Percentiles rank a stretch among this genome's conserved stretches.
These are phyloP conservation scores for Pyrgus malvae DNA, from an alignment of 2,888 invertebrate genomes.

Conservation along the genomic window DNA sequence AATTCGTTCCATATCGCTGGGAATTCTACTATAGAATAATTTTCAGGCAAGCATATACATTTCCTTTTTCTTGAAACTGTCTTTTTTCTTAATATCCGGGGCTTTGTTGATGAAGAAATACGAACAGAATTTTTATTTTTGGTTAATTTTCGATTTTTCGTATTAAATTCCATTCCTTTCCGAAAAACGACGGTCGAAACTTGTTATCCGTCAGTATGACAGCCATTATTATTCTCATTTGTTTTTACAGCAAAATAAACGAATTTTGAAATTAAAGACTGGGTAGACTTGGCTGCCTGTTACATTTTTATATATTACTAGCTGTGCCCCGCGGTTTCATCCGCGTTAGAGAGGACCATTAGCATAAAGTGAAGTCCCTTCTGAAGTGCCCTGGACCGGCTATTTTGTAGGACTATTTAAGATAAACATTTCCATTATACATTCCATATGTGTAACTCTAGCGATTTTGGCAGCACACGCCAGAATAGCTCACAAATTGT, in stretches of 20 bases:
- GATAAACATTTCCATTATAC: no score
- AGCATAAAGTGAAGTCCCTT: no score
- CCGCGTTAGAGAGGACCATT: no score
- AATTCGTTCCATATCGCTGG: constrained; percentile 86
- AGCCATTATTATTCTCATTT: constrained; percentile 50
- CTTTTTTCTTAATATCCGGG: constrained; percentile 71
- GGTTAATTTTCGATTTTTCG: constrained; percentile 80
- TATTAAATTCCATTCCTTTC: constrained; percentile 81
- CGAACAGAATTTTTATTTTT: constrained; percentile 79
- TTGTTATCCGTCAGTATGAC: constrained; percentile 76
- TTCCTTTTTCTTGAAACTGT: constrained; percentile 73
- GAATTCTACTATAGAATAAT: constrained; percentile 83
- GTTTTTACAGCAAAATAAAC: constrained; percentile 15
- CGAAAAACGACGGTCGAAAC: constrained; percentile 80
- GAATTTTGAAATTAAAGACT: no score
- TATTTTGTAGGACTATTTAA: no score
- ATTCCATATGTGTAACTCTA: no score
- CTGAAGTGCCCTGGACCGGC: no score
- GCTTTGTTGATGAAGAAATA: constrained; percentile 67
- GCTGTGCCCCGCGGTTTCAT: no score
- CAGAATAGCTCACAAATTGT: no score
- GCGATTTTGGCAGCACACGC: no score
- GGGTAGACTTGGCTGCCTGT: no score
- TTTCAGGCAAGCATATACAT: constrained; percentile 83
- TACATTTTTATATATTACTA: no score